A percentile compares a stretch with the other conserved stretches of the same genome.
Evolutionary conservation across 2,797 vertebrate species (phyloP).

Genomic region (Enteromius treurensis): DNA sequence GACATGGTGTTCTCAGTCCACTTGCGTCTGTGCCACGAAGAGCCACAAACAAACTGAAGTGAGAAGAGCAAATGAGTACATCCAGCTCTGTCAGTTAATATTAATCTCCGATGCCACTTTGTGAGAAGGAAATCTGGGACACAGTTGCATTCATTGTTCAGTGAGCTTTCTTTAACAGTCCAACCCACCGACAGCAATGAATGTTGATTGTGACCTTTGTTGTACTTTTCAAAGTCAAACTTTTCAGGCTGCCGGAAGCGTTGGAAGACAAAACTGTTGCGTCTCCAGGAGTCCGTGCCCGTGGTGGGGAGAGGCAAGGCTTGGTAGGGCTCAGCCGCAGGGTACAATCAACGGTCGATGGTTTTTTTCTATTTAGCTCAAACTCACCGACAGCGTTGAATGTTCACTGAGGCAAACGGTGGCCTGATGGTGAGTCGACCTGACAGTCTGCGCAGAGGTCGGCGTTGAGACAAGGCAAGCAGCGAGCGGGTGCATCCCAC

Average conservation of each 20-base stretch:
- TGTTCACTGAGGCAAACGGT: constrained; percentile 88
- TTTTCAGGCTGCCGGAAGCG: constrained; percentile 15
- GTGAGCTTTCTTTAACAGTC: constrained; percentile 96
- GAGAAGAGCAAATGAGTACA: constrained; percentile 19
- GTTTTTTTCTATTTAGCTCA: constrained; percentile 93
- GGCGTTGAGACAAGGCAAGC: constrained; percentile 56
- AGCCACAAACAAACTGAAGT: constrained; percentile 29
- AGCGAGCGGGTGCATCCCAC: constrained; percentile 27
- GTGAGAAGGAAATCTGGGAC: constrained; percentile 87
- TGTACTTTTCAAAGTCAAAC: constrained; percentile 62
- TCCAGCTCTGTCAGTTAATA: constrained; percentile 46
- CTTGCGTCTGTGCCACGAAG: constrained; percentile 9
- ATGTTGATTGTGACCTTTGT: constrained; percentile 99
- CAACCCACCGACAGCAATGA: constrained; percentile 99
- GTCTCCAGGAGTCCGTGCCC: constrained; percentile 24
- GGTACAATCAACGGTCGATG: constrained; percentile 99
- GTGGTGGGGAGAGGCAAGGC: constrained; percentile 67
- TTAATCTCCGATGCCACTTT: constrained; percentile 12
- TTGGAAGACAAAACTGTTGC: neutral
- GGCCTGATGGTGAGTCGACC: constrained; percentile 70
- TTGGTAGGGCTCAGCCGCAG: constrained; percentile 83
- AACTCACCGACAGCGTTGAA: constrained; percentile 99
- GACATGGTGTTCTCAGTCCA: constrained; percentile 11
- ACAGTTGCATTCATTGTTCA: constrained; percentile 99
- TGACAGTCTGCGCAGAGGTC: constrained; percentile 67